A percentile compares a stretch with the other conserved stretches of the same genome.
Conservation (phyloP, 2,797 vertebrate species). For the Dryobates pubescens region DNA sequence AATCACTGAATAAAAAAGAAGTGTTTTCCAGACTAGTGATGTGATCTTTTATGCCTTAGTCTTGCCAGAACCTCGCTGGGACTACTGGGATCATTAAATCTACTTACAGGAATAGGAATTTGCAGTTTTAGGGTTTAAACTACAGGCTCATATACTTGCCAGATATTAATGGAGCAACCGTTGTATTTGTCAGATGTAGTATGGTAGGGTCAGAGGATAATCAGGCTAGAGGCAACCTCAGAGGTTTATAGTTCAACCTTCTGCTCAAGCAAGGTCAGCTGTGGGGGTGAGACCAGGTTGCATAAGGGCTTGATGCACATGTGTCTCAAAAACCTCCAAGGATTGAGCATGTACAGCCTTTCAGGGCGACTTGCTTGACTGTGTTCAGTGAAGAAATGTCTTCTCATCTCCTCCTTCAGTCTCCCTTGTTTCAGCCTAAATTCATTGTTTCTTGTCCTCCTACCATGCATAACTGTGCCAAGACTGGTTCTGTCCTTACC, state of each 20-base stretch:
- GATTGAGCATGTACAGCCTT: background rate
- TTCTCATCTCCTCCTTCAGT: background rate
- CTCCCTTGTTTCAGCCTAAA: background rate
- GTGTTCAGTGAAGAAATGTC: background rate
- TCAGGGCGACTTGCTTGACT: background rate
- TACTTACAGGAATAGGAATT: background rate
- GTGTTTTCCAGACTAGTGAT: background rate
- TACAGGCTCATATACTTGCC: background rate
- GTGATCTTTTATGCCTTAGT: constrained; percentile 31
- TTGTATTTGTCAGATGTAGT: background rate
- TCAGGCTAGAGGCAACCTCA: background rate
- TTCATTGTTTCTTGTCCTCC: background rate
- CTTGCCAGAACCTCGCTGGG: constrained; percentile 29
- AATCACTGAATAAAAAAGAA: constrained; percentile 16
- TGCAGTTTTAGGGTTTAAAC: constrained; percentile 2
- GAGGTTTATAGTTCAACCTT: background rate
- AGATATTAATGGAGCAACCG: constrained; percentile 25
- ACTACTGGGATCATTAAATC: constrained; percentile 25
- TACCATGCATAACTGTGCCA: rapidly evolving
- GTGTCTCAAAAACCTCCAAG: background rate
- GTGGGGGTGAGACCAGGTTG: background rate
- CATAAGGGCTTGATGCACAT: background rate
- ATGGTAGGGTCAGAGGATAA: background rate
- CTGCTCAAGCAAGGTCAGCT: background rate
- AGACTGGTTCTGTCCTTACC: background rate